phyloP scores from a whole-genome alignment of 2,888 invertebrate genomes.

The Bugula neritina region DNA sequence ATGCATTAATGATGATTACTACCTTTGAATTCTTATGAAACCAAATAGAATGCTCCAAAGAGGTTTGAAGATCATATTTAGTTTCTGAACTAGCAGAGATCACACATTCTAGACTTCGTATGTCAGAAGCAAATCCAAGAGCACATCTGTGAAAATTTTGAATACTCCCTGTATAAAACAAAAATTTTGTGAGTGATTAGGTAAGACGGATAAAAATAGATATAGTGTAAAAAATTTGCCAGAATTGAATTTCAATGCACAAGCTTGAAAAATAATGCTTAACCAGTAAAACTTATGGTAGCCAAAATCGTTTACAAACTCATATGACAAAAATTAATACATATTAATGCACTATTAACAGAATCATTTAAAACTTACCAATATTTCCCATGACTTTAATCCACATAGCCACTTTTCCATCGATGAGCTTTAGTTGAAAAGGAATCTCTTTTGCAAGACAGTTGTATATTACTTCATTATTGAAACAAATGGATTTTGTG shows the following conservation, averaged over 20 bases:
- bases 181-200: too few species aligned
- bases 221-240: too few species aligned
- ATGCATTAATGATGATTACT: too few species aligned
- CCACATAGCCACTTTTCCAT: conserved; percentile 35
- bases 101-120: conserved; percentile 42
- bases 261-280: too few species aligned
- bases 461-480: background rate
- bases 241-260: too few species aligned
- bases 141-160: conserved; percentile 51
- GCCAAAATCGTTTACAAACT: too few species aligned
- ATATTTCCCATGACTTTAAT: conserved; percentile 42
- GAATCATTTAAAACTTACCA: too few species aligned
- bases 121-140: conserved; percentile 53
- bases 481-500: background rate
- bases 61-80: conserved; percentile 37
- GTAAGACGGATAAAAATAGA: too few species aligned
- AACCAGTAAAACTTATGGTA: too few species aligned
- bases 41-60: conserved; percentile 55
- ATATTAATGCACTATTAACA: too few species aligned
- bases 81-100: background rate
- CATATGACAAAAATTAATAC: too few species aligned
- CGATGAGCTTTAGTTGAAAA: conserved; percentile 32
- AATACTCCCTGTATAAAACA: conserved; percentile 49
- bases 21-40: conserved; percentile 45
- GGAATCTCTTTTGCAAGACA: background rate